Evolutionary conservation across 2,113 vertebrate genomes (phyloP).

Genomic region (Burhinus bistriatus): DNA sequence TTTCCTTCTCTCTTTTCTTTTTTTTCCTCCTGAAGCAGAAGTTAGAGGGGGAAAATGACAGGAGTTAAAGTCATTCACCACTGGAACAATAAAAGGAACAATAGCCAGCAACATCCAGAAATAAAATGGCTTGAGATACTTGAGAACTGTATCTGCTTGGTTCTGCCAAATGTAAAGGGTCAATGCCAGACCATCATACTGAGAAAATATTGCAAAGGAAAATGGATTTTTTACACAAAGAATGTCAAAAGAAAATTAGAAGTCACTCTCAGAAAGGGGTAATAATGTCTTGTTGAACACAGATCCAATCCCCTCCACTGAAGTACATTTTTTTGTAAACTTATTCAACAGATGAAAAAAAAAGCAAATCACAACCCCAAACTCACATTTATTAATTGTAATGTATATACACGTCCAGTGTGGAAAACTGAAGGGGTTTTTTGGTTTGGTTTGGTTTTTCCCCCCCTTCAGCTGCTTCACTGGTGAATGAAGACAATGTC

Average conservation of each 20-base stretch:
- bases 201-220: neutral
- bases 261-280: neutral
- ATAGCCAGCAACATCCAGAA: conserved; percentile 15
- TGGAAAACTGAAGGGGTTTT: neutral
- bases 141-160: neutral
- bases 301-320: neutral
- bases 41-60: neutral
- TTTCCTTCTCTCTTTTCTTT: neutral
- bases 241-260: neutral
- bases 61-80: neutral
- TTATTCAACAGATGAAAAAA: neutral
- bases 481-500: neutral
- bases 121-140: neutral
- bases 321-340: neutral
- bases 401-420: neutral
- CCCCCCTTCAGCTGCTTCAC: neutral
- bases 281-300: neutral
- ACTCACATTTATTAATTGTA: neutral
- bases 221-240: neutral
- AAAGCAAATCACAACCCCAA: neutral
- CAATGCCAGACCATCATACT: neutral
- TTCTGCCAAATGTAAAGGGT: neutral
- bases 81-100: conserved; percentile 23
- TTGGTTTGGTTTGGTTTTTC: neutral
- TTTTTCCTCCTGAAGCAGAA: neutral